Evolutionary conservation across 2,888 invertebrate genomes (phyloP), one percentile per base, ranked within the genome.

Genomic region (Apotomis capreana): DNA sequence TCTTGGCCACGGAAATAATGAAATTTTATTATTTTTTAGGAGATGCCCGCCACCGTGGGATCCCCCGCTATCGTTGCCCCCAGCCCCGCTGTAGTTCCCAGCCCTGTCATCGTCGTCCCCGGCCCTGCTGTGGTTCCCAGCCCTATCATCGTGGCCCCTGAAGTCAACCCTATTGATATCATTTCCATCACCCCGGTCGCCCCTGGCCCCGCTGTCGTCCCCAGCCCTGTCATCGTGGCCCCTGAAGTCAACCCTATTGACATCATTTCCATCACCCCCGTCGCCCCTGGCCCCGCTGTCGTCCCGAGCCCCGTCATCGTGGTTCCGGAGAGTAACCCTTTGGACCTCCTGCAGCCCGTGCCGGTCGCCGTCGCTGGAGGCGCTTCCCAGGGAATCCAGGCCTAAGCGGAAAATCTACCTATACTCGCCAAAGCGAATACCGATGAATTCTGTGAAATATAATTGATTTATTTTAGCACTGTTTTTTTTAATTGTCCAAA

Each of bases 161-260:
- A 72, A 36, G 59, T 49, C 8, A 77, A 76, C 75, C 74, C 75
- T 71, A 70, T 73, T 37, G 76, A 75, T 52, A 69, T 75, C 26
- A 67, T 78, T 68, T 75, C 76, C 73, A 67, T 78, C 69, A 75
- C 76, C 73, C 71, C 75, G 15, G 69, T 63, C 40, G 62, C 75
- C 63, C 75, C 75, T 52, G 74, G 74, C 79, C 78, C 80, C 74
- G 74, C 76, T 63, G 79, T 77, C 73, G 65, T 76, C 49, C 55
- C 76, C 63, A 65, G 60, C 73, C 44, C 44, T 69, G 73, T 58
- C 62, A 68, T 74, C 15, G 78, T 76, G 68, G 58, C 74, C 57
- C 54, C 63, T 55, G 69, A 72, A 36, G 59, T 49, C 8, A 77
- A 76, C 75, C 74, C 75, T 71, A 70, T 73, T 37, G 76, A 75